Conservation (phyloP, 2,888 invertebrate genomes). For the Keiferia lycopersicella region DNA sequence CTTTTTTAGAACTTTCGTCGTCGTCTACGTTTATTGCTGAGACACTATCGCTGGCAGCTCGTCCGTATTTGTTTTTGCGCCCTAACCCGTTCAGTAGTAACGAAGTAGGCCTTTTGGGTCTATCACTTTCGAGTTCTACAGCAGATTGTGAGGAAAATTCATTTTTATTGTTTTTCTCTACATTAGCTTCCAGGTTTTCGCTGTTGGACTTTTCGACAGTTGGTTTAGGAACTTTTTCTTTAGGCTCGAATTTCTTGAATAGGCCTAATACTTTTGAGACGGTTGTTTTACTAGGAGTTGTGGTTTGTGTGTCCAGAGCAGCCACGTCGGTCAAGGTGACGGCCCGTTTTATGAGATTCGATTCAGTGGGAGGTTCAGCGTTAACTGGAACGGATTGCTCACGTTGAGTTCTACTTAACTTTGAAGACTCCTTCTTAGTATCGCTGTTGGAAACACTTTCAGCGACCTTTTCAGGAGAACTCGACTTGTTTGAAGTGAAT, state of each 20-base stretch:
- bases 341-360: conserved; percentile 85
- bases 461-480: conserved; percentile 73
- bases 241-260: conserved; percentile 87
- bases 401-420: conserved; percentile 81
- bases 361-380: conserved; percentile 81
- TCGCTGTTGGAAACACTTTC: conserved; percentile 52
- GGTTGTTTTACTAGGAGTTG: conserved; percentile 81
- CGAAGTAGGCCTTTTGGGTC: conserved; percentile 78
- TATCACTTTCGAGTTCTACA: conserved; percentile 58
- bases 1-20: conserved; percentile 56
- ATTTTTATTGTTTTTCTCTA: conserved; percentile 40
- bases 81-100: conserved; percentile 78
- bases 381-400: conserved; percentile 84
- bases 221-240: conserved; percentile 65
- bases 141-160: conserved; percentile 43
- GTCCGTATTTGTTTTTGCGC: conserved; percentile 74
- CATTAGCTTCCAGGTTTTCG: conserved; percentile 44
- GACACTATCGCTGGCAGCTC: conserved; percentile 70
- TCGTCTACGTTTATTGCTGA: conserved; percentile 47
- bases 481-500: conserved; percentile 78
- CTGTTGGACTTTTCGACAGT: conserved; percentile 52
- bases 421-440: conserved; percentile 57
- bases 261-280: conserved; percentile 89
- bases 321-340: conserved; percentile 87
- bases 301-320: conserved; percentile 60